Conservation (phyloP, 2,113 vertebrate genomes). For the Lanius collurio region DNA sequence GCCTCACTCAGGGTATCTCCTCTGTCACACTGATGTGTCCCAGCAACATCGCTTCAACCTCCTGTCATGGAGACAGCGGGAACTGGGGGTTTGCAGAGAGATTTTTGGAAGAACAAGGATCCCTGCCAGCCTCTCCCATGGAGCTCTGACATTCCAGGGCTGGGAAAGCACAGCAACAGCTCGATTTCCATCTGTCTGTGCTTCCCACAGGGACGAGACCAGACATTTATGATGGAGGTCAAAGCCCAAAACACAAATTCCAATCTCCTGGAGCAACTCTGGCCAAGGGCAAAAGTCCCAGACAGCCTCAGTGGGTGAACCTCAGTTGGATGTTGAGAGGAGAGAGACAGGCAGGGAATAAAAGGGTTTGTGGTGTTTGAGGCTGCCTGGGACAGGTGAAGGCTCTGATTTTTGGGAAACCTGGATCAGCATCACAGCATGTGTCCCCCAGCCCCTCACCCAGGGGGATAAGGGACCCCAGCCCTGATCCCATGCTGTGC, state of each 20-base stretch:
- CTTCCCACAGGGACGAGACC: neutral
- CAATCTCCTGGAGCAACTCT: neutral
- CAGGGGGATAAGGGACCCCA: neutral
- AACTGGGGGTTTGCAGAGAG: neutral
- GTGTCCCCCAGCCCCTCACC: neutral
- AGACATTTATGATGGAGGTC: neutral
- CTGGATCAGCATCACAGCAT: rapidly evolving
- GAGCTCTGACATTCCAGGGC: neutral
- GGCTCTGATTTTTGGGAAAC: rapidly evolving
- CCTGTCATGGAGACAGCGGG: rapidly evolving
- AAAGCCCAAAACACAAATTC: neutral
- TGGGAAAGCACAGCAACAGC: neutral
- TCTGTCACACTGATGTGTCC: rapidly evolving
- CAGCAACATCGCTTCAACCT: rapidly evolving
- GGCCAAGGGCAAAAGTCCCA: neutral
- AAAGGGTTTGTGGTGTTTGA: rapidly evolving
- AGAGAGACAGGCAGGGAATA: neutral
- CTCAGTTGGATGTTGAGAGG: neutral
- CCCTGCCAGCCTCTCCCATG: rapidly evolving
- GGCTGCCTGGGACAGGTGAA: neutral
- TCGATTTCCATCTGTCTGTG: rapidly evolving
- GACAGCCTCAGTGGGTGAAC: rapidly evolving
- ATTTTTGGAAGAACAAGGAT: neutral
- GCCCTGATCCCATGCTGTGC: rapidly evolving
- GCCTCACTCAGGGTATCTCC: rapidly evolving